Evolutionary conservation across 2,888 invertebrate genomes (phyloP).

Genomic region (Diplazon laetatorius): DNA sequence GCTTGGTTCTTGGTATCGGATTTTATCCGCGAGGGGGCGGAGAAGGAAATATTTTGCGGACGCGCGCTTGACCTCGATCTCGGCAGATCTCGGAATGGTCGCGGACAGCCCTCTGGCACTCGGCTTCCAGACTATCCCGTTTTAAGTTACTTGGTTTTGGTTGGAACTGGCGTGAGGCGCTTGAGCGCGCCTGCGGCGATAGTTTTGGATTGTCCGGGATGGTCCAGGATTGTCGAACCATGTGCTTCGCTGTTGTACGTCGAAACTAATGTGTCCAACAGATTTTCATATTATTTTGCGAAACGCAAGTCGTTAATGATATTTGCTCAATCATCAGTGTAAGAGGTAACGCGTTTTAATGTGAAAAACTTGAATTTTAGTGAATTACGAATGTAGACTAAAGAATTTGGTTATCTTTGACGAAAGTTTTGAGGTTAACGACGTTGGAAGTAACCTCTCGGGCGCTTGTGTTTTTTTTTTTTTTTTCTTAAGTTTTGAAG

Average conservation of each 20-base stretch:
- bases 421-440: conserved; percentile 37
- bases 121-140: no score
- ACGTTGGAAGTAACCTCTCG: not conserved
- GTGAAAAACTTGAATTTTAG: not conserved
- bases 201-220: no score
- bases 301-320: not conserved
- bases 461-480: conserved; percentile 1
- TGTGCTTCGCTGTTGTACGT: conserved; percentile 10
- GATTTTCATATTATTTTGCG: not conserved
- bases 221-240: conserved; percentile 15
- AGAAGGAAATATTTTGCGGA: conserved; percentile 51
- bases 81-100: not conserved
- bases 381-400: not conserved
- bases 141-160: no score
- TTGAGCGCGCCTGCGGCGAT: no score
- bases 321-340: not conserved
- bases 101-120: no score
- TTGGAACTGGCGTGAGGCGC: no score
- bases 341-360: not conserved
- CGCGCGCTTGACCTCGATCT: conserved; percentile 53
- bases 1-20: not conserved
- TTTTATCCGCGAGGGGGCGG: conserved; percentile 44
- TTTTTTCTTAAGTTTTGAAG: conserved; percentile 27
- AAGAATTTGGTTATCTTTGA: not conserved
- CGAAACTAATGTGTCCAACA: not conserved